A percentile compares a stretch with the other conserved stretches of the same genome.
Evolutionary conservation across 2,113 vertebrate genomes (phyloP).

Genomic region (Heterotis niloticus): DNA sequence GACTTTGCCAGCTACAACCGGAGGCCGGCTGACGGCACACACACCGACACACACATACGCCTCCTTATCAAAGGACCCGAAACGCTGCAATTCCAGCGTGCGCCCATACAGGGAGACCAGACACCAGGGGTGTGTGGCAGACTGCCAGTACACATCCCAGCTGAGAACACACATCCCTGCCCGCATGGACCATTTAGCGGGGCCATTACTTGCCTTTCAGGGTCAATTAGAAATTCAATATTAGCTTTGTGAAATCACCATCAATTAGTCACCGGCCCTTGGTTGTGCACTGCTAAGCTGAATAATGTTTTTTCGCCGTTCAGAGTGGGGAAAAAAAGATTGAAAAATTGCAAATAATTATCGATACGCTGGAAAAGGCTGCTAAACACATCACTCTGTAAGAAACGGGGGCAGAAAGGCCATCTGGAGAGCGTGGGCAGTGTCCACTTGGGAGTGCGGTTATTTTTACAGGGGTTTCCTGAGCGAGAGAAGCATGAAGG

Average conservation of each 20-base stretch:
- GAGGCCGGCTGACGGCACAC: not conserved
- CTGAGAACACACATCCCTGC: slow-evolving; percentile 54
- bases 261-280: slow-evolving; percentile 72
- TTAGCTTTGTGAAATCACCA: slow-evolving; percentile 69
- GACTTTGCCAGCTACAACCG: slow-evolving; percentile 20
- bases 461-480: not conserved
- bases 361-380: not conserved
- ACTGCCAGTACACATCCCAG: slow-evolving; percentile 43
- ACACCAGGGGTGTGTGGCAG: slow-evolving; percentile 35
- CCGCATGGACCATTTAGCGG: slow-evolving; percentile 55
- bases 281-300: slow-evolving; percentile 45
- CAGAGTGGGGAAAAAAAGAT: not conserved
- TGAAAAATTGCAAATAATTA: not conserved
- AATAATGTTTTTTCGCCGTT: not conserved
- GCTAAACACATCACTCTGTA: slow-evolving; percentile 6
- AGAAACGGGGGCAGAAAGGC: slow-evolving; percentile 3
- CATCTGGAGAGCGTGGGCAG: not conserved
- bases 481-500: not conserved
- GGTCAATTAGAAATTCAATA: slow-evolving; percentile 73
- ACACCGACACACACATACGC: slow-evolving; percentile 24
- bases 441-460: not conserved
- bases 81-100: slow-evolving; percentile 17
- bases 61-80: slow-evolving; percentile 35
- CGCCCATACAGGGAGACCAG: slow-evolving; percentile 47
- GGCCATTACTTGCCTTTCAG: slow-evolving; percentile 48